phyloP scores from a whole-genome alignment of 2,113 vertebrate genomes.

The Melanerpes formicivorus region DNA sequence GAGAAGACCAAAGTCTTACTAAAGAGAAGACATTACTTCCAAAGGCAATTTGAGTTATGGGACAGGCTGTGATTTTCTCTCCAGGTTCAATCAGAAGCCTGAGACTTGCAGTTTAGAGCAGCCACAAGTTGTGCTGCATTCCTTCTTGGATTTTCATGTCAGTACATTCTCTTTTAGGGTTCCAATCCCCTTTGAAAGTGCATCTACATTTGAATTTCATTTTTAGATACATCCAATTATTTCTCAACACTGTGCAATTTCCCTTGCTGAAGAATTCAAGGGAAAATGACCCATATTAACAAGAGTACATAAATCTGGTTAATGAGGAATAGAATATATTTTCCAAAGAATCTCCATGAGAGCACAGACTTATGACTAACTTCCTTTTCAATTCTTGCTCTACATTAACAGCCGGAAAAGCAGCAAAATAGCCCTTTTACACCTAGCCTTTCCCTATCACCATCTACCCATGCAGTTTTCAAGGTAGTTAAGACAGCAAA shows the following conservation, averaged over 20 bases:
- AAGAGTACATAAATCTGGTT: slow-evolving; percentile 23
- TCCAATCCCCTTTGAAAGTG: not conserved
- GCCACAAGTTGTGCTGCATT: not conserved
- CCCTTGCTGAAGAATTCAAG: slow-evolving; percentile 11
- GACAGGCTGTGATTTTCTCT: not conserved
- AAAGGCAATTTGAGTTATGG: not conserved
- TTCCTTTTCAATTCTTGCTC: not conserved
- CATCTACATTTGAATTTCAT: not conserved
- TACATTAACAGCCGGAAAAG: not conserved
- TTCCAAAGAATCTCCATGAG: not conserved
- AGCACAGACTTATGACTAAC: not conserved
- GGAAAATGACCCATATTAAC: not conserved
- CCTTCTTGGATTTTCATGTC: not conserved
- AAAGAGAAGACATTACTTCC: not conserved
- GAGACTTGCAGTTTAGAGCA: not conserved
- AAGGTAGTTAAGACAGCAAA: not conserved
- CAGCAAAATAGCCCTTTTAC: not conserved
- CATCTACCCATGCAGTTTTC: not conserved
- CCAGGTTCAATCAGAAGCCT: not conserved
- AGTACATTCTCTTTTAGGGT: not conserved
- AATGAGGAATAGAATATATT: slow-evolving; percentile 27
- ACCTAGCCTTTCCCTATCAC: not conserved
- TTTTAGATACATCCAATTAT: not conserved
- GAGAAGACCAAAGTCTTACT: not conserved
- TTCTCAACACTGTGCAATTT: slow-evolving; percentile 5